A percentile compares a stretch with the other conserved stretches of the same genome.
Evolutionary conservation across 2,888 invertebrate species (phyloP).

Genomic region (Torymus tubicola): DNA sequence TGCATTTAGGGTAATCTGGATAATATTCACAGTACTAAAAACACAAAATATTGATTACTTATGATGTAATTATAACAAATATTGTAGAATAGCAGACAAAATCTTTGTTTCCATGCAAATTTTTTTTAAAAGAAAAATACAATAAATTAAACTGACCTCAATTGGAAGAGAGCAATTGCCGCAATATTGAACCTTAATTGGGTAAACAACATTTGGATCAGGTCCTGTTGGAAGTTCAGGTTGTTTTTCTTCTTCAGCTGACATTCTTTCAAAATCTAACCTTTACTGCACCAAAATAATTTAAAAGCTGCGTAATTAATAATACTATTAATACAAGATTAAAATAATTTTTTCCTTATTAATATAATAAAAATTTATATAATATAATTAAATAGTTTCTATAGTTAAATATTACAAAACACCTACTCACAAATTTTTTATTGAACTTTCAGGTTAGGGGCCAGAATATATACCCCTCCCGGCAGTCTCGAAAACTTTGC

Average conservation of each 20-base stretch:
- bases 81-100: background rate
- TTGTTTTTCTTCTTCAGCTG: constrained; percentile 65
- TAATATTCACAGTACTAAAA: constrained; percentile 97
- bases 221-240: constrained; percentile 78
- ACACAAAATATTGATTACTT: constrained; percentile 32
- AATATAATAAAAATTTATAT: background rate
- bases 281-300: constrained; percentile 7
- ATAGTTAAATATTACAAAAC: background rate
- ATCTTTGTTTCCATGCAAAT: background rate
- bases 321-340: background rate
- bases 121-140: background rate
- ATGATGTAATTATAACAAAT: background rate
- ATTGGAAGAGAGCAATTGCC: constrained; percentile 97
- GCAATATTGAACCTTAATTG: constrained; percentile 91
- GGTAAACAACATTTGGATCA: constrained; percentile 87
- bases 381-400: background rate
- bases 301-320: background rate
- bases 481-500: constrained; percentile 18
- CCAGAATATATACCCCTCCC: constrained; percentile 36
- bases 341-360: background rate
- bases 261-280: constrained; percentile 65
- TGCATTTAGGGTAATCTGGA: constrained; percentile 98
- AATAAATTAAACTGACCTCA: constrained; percentile 80
- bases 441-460: constrained; percentile 44
- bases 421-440: constrained; percentile 42